phyloP scores from a whole-genome alignment of 2,113 vertebrate species.

The Muntiacus muntjak region DNA sequence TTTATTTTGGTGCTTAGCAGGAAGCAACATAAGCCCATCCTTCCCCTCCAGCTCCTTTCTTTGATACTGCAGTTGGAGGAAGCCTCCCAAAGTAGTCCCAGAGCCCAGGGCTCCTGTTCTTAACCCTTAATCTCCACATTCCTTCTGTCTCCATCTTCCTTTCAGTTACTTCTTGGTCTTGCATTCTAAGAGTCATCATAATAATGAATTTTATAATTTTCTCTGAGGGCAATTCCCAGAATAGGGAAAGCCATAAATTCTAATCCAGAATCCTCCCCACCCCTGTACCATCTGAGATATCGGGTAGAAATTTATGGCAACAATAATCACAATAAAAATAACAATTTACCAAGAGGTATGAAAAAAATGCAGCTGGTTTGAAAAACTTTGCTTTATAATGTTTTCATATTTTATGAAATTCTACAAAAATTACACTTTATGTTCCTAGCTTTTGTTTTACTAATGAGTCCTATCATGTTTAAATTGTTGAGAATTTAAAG shows the following conservation, averaged over 20 bases:
- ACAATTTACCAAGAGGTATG: background rate
- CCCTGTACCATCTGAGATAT: background rate
- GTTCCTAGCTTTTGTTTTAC: background rate
- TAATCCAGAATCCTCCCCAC: fast-evolving
- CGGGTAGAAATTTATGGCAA: background rate
- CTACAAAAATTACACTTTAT: background rate
- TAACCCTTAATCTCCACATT: background rate
- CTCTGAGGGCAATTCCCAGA: background rate
- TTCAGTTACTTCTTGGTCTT: background rate
- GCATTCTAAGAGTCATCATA: background rate
- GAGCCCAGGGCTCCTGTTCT: background rate
- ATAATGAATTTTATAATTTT: background rate
- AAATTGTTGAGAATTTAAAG: background rate
- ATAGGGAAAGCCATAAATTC: background rate
- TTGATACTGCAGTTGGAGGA: background rate
- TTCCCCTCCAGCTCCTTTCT: background rate
- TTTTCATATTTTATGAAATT: background rate
- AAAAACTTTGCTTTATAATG: background rate
- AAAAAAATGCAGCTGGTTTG: background rate
- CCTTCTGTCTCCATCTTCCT: background rate
- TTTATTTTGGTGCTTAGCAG: background rate
- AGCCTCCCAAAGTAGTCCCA: background rate
- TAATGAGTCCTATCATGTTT: background rate
- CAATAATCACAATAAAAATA: background rate
- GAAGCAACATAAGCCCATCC: background rate